Base-by-base conservation (phyloP, 2,797 vertebrate genomes). In the Tinamus major region DNA sequence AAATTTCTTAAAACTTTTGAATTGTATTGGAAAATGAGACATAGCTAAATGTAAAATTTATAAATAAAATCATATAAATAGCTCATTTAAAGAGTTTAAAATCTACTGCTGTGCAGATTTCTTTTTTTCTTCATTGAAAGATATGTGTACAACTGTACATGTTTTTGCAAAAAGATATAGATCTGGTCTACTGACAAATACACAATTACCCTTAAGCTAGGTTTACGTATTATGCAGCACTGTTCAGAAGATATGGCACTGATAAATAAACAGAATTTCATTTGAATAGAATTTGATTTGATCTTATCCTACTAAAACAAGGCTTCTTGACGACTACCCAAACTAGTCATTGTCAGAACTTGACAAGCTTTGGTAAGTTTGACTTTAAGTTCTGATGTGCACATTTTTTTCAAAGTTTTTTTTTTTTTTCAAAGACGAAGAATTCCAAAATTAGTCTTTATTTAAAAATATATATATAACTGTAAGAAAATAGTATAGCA, bases 271-370 rank as follows among this genome's bases (percentile, higher is more conserved):
- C 42, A 94, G 42, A 83, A 96, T 48, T 48, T 48, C 10, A 48
- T 48, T 23, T 48, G 46, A 23, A 48, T 48, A 48, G 46, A 79
- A 89, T 96, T 95, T 79, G 75, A 79, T 39, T 79, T 59, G 48
- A 94, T 35, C 76, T 95, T 39, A 85, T 93, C 83, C 76, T 83
- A 87, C 77, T 93, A 84, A 95, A 94, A 71, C 39, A 94, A 63
- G 20, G 51, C 41, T 94, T 5, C 63, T 86, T 84, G 59, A 64
- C 83, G 78, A 79, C 72, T 83, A 46, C 56, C 46, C 70, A 94
- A 89, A 94, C 95, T 89, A 94, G 51, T 93, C 86, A 96, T 90
- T 89, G 89, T 94, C 95, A 96, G 70, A 93, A 61, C 58, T 16
- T 29, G 46, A 13, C 7, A 90, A 87, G 15, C 27, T 81, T 21